Evolutionary conservation across 92 coral and sea anemone genomes (phyloP), one percentile per base, ranked within the genome.

Genomic region (Diadumene lineata): DNA sequence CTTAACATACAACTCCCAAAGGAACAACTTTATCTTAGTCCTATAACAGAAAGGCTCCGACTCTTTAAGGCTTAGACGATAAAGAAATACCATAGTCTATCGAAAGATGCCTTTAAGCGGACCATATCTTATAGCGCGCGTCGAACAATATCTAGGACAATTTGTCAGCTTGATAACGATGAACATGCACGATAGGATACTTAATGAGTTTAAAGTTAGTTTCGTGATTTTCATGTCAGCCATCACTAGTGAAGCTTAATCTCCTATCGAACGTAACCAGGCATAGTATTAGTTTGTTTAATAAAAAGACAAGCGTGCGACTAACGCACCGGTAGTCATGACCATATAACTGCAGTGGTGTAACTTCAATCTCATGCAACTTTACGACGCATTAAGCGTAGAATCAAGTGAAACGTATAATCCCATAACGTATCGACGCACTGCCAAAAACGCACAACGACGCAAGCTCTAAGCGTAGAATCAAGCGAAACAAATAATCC

Each of bases 221-320:
- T 62, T 62, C 68, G 68, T 62, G 68, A 62, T 22, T 9, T 16
- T 1, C 4, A 1, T 18, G 64, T 58, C 26, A 58, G 30, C 28
- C 64, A 7, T 62, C 68, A 62, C 68, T 62, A 3, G 38, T 30
- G 43, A 29, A 28, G 68, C 68, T 23, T 62, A 62, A 62, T 25
- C 68, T 28, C 43, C 68, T 15, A 62, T 62, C 68, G 68, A 62
- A 26, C n/a, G 68, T 23, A 62, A 28, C 43, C 68, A 62, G 25
- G 43, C 68, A 62, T 62, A 28, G 15, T 28, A 62, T 23, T 62
- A 30, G 43, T 62, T 62, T 62, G 68, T 62, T 62, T 62, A 29
- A 30, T 22, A 28, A 17, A 62, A 62, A 28, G 18, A 38, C 29
- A 31, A 62, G 68, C 27, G 32, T 62, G 43, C 31, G 38, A 62